These are phyloP conservation scores for Gracilinanus agilis DNA, from an alignment of 2,113 vertebrate genomes.

Conservation along the genomic window DNA sequence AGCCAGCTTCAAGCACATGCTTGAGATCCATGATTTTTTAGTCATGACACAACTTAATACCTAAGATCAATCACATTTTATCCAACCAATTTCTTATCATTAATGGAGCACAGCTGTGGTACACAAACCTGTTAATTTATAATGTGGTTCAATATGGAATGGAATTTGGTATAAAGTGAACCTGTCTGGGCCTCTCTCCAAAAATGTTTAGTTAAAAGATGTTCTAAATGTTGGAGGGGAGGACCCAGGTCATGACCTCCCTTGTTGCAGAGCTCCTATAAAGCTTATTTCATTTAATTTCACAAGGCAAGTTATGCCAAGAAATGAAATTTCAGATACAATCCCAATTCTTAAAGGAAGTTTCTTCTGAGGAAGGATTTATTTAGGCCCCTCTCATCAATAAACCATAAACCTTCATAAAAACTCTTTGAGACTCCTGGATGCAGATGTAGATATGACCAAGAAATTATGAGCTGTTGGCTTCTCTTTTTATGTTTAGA, in stretches of 20 bases:
- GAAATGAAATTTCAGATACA: background rate
- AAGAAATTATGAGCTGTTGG: background rate
- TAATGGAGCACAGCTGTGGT: background rate
- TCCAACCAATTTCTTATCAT: slow-evolving; percentile 11
- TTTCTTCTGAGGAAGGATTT: background rate
- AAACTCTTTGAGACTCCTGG: background rate
- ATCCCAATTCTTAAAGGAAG: background rate
- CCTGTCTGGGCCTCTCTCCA: background rate
- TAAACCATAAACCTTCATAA: background rate
- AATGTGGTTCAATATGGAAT: background rate
- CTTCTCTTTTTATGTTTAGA: background rate
- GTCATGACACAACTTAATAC: background rate
- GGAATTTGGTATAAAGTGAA: background rate
- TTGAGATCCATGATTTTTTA: background rate
- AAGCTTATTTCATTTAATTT: background rate
- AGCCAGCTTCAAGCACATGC: background rate
- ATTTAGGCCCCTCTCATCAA: slow-evolving; percentile 3
- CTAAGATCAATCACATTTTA: background rate
- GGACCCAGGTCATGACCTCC: background rate
- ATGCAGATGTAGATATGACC: background rate
- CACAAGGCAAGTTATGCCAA: background rate
- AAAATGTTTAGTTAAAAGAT: slow-evolving; percentile 30
- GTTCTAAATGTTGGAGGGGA: background rate
- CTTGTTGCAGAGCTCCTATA: background rate
- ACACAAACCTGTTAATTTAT: slow-evolving; percentile 36